phyloP scores from a whole-genome alignment of 2,797 vertebrate genomes.

The Vultur gryphus region DNA sequence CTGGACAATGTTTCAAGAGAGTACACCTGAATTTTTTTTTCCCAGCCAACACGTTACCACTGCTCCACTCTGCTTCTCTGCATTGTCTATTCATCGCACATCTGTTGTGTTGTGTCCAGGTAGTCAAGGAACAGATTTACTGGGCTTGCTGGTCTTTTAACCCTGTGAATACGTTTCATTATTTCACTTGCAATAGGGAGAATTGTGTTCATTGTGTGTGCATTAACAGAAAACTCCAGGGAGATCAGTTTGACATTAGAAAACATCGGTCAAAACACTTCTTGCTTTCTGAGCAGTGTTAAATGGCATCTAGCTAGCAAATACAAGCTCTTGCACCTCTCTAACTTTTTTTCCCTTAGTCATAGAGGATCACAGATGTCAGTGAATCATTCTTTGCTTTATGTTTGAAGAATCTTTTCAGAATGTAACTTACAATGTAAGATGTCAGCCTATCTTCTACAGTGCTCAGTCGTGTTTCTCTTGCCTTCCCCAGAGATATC shows the following conservation, averaged over 20 bases:
- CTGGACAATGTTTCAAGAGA: neutral
- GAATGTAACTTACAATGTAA: neutral
- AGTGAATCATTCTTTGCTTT: neutral
- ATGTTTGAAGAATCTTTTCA: neutral
- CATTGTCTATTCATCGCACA: neutral
- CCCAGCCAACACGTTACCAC: neutral
- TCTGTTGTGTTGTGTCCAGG: neutral
- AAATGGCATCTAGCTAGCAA: neutral
- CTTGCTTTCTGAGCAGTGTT: neutral
- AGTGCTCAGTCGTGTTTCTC: neutral
- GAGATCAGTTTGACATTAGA: neutral
- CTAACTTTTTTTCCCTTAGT: neutral
- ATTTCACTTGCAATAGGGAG: neutral
- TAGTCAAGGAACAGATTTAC: neutral
- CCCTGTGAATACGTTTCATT: neutral
- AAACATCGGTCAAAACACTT: neutral
- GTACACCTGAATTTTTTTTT: neutral
- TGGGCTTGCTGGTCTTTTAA: neutral
- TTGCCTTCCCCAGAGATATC: neutral
- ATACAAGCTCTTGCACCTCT: neutral
- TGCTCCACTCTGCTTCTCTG: neutral
- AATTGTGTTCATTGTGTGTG: neutral
- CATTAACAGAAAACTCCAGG: neutral
- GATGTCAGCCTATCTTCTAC: neutral
- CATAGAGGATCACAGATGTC: neutral